Conservation (phyloP, 2,113 vertebrate genomes). For the Lamprologus sp. region DNA sequence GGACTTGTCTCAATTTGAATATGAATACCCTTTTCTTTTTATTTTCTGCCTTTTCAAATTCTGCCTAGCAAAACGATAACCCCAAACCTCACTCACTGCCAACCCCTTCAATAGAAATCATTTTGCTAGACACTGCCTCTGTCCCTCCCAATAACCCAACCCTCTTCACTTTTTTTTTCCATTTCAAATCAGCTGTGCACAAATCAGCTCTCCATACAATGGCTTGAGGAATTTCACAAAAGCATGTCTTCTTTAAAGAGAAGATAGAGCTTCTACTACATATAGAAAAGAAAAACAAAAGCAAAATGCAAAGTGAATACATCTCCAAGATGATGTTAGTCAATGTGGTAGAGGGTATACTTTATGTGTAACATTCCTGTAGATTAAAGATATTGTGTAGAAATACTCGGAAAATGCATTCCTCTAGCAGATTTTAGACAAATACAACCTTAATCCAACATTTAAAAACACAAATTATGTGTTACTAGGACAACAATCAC, state of each 20-base stretch:
- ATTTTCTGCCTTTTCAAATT: conserved; percentile 37
- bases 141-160: neutral
- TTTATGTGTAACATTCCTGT: neutral
- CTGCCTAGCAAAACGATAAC: conserved; percentile 28
- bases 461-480: neutral
- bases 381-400: neutral
- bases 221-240: neutral
- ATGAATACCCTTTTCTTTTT: conserved; percentile 42
- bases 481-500: neutral
- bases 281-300: neutral
- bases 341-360: neutral
- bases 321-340: neutral
- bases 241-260: neutral
- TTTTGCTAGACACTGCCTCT: neutral
- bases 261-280: neutral
- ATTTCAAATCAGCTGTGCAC: neutral
- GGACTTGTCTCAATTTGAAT: conserved; percentile 44
- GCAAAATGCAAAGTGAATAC: neutral
- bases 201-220: neutral
- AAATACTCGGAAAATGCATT: neutral
- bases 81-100: neutral
- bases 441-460: neutral
- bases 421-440: neutral
- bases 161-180: neutral
- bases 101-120: conserved; percentile 3